phyloP scores from a whole-genome alignment of 1,140 invertebrate genomes.

The Bemisia tabaci region DNA sequence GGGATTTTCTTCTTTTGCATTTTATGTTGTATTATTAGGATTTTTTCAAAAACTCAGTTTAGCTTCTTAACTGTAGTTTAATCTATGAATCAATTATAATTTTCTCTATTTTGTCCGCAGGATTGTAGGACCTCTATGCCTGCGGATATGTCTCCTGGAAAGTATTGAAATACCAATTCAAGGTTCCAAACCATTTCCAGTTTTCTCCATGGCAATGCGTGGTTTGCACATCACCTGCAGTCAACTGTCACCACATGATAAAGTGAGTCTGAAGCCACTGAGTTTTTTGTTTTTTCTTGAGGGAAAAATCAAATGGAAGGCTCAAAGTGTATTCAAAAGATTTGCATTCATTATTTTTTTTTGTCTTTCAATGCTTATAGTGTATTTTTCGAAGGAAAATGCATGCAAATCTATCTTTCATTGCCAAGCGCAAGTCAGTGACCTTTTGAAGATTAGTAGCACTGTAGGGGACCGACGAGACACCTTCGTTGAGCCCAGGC shows the following conservation, averaged over 20 bases:
- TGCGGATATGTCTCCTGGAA: background rate
- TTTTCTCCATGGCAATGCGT: background rate
- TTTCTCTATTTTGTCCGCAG: background rate
- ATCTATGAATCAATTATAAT: background rate
- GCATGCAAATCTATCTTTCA: background rate
- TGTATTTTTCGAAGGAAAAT: background rate
- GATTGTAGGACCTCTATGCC: background rate
- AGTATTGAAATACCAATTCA: background rate
- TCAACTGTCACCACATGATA: background rate
- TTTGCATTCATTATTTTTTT: background rate
- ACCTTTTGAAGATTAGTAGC: too few relatives aligned
- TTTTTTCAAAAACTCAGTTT: background rate
- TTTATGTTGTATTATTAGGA: background rate
- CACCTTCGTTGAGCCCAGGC: too few relatives aligned
- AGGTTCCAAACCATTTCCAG: background rate
- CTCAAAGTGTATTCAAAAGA: background rate
- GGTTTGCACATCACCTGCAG: background rate
- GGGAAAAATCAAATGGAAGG: too few relatives aligned
- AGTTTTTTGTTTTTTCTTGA: background rate
- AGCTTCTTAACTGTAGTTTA: background rate
- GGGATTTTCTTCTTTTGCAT: background rate
- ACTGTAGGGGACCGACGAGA: too few relatives aligned
- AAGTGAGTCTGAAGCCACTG: background rate
- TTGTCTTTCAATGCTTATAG: background rate
- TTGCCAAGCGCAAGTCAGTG: too few relatives aligned